Percentiles rank a stretch among this genome's conserved stretches.
Conservation (phyloP, 2,797 vertebrate species). For the Rhinoraja longicauda region DNA sequence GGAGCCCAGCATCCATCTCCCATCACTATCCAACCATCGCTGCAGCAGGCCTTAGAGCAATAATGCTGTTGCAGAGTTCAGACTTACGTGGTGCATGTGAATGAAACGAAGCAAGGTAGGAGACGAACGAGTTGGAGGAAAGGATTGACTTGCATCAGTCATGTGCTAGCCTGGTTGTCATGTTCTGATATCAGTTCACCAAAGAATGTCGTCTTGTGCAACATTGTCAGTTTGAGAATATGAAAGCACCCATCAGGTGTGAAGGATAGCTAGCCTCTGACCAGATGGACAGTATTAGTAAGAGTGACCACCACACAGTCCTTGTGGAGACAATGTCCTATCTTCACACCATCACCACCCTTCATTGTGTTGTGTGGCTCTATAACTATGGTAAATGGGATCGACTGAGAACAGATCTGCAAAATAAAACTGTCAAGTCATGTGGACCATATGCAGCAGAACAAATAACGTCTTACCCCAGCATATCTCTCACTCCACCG, state of each 20-base stretch:
- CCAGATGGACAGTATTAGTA: too few species aligned
- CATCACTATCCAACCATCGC: background rate
- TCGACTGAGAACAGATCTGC: too few species aligned
- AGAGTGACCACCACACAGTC: too few species aligned
- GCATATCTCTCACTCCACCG: too few species aligned
- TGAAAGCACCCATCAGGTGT: background rate
- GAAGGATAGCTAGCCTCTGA: background rate
- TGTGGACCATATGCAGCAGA: too few species aligned
- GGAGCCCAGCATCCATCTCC: background rate
- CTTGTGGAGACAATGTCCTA: too few species aligned
- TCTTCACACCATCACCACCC: too few species aligned
- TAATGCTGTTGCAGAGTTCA: background rate
- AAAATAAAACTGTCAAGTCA: too few species aligned
- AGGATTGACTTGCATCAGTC: background rate
- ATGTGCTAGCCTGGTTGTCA: background rate
- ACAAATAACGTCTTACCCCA: too few species aligned
- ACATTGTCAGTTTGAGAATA: background rate
- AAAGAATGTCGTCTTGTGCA: background rate
- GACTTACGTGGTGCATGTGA: background rate
- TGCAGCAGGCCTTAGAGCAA: background rate
- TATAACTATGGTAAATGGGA: too few species aligned
- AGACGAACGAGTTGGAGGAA: background rate
- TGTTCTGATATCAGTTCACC: background rate
- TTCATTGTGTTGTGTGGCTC: too few species aligned
- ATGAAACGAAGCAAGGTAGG: background rate